Base-by-base conservation (phyloP, 2,797 vertebrate species). In the Simalia tracyae region DNA sequence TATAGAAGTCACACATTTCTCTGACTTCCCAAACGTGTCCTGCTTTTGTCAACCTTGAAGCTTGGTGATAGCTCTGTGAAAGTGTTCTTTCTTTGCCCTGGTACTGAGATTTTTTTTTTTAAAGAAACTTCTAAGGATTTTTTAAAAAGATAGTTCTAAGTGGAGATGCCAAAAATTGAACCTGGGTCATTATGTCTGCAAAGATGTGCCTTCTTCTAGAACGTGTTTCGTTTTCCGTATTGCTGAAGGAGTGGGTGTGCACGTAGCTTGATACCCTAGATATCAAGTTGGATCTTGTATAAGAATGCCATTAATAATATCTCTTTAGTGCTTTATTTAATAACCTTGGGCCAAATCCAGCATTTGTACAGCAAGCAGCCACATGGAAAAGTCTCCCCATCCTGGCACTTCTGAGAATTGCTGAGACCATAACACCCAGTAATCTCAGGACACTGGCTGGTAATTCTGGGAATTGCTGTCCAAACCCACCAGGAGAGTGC, bases 271-370 rank as follows among this genome's bases (percentile, higher is more conserved):
- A 92, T 94, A 24, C 88, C 68, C 86, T 59, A 93, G 91, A 31
- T 85, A 87, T 91, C 93, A 95, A 66, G 94, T 93, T 94, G 93
- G 93, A 64, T 95, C 94, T 95, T 96, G 94, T 90, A 54, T 63
- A 84, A 87, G 76, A 93, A 91, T 76, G 92, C 54, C 88, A 91
- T 88, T 81, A 92, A 87, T 84, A 81, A 24, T 88, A 68, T 86
- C 64, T 66, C 24, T 4, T 90, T 46, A 89, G 68, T 90, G 84
- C 66, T 94, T 95, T 36, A 87, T 92, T 93, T 59, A 87, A 57
- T 0, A 57, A 90, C 90, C 12, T 89, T 42, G 84, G 0, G 6
- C 3, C 6, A 60, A 3, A 22, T 95, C 94, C 85, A 86, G 9
- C 26, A 28, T 54, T 10, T 68, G 50, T 85, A 84, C 28, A 64